phyloP scores from a whole-genome alignment of 2,797 vertebrate genomes.

The Caiman crocodilus region DNA sequence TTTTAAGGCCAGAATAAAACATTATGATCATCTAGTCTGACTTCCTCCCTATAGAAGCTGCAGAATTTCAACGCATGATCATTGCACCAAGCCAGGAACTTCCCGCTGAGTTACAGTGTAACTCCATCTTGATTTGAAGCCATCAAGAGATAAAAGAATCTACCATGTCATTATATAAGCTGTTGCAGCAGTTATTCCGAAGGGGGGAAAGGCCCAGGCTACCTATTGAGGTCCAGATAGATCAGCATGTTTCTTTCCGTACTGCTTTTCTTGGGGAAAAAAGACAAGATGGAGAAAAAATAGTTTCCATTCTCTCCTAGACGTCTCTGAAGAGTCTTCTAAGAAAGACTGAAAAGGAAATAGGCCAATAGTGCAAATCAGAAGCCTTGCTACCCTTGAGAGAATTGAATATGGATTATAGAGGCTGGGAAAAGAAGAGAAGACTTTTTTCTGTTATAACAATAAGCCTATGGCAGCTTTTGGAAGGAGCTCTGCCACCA shows the following conservation, averaged over 20 bases:
- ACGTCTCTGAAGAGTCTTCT: background rate
- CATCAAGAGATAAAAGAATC: background rate
- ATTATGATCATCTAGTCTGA: background rate
- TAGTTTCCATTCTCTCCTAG: no score
- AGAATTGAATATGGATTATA: background rate
- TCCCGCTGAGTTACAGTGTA: background rate
- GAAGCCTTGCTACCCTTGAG: background rate
- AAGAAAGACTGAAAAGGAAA: background rate
- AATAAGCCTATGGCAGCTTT: fast-evolving
- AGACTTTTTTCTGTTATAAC: fast-evolving
- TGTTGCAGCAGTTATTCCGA: slow-evolving; percentile 12
- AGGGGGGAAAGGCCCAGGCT: no score
- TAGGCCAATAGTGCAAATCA: background rate
- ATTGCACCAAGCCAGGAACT: background rate
- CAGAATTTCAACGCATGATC: background rate
- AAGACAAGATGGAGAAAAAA: background rate
- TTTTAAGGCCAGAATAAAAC: background rate
- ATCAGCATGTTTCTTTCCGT: background rate
- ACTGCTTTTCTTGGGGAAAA: background rate
- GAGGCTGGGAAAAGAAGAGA: background rate
- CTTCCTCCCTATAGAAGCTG: background rate
- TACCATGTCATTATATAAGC: background rate
- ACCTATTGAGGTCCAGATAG: background rate
- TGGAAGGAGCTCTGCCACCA: slow-evolving; percentile 65
- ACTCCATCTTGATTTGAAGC: slow-evolving; percentile 17